Evolutionary conservation across 2,113 vertebrate genomes (phyloP).

Genomic region (Rhea pennata): DNA sequence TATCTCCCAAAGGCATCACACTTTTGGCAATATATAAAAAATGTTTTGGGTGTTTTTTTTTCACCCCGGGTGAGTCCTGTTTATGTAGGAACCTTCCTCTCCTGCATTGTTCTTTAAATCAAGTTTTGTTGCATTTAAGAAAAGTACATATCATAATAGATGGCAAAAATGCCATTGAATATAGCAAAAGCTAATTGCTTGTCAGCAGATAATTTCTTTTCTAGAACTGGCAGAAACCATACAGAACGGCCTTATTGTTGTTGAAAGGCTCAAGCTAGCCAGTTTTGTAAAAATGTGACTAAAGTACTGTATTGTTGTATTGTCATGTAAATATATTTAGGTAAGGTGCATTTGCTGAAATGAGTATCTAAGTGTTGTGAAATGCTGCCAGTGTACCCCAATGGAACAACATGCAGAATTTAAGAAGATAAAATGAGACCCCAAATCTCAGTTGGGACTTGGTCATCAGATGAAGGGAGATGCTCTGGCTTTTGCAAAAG

Average conservation of each 20-base stretch:
- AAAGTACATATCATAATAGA: not conserved
- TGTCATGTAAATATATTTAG: not conserved
- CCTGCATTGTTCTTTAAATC: not conserved
- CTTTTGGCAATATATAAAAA: not conserved
- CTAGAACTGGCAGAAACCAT: not conserved
- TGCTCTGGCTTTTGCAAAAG: not conserved
- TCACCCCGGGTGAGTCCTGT: not conserved
- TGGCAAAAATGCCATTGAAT: conserved; percentile 5
- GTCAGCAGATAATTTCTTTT: conserved; percentile 6
- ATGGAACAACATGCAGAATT: not conserved
- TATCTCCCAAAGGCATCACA: not conserved
- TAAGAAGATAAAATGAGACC: not conserved
- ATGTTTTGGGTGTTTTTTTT: not conserved
- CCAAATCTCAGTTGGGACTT: not conserved
- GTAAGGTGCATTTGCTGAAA: not conserved
- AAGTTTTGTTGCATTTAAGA: not conserved
- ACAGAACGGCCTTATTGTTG: not conserved
- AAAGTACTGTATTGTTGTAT: not conserved
- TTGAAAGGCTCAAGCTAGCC: not conserved
- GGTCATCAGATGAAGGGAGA: not conserved
- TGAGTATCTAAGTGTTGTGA: not conserved
- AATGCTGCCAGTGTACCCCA: not conserved
- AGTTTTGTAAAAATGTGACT: not conserved
- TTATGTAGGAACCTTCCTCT: not conserved
- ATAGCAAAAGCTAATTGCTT: conserved; percentile 3